Evolutionary conservation across 2,888 invertebrate genomes (phyloP).

Genomic region (Oscheius myriophilus): DNA sequence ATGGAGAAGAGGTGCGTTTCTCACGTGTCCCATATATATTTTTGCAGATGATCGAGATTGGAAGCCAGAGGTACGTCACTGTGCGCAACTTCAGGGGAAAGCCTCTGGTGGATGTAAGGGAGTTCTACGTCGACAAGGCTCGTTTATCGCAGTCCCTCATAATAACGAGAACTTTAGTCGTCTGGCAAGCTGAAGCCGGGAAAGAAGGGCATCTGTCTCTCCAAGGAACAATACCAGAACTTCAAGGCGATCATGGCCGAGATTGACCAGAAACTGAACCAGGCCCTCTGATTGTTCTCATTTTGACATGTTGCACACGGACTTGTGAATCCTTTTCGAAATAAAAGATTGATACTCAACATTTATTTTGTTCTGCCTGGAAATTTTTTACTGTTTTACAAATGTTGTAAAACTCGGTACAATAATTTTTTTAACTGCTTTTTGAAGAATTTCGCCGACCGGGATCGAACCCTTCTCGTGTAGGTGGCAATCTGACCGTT

Average conservation of each 20-base stretch:
- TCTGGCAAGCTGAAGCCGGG: conserved; percentile 61
- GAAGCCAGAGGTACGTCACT: conserved; percentile 51
- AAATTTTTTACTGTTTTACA: no score
- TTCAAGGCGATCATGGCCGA: conserved; percentile 50
- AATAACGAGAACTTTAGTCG: conserved; percentile 32
- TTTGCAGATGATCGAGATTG: conserved; percentile 58
- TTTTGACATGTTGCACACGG: no score
- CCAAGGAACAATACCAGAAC: conserved; percentile 54
- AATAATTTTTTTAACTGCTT: no score
- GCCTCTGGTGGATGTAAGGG: conserved; percentile 60
- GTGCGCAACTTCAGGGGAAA: conserved; percentile 57
- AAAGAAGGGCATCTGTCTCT: conserved; percentile 61
- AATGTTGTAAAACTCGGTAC: no score
- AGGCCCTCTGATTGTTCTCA: conserved; percentile 1
- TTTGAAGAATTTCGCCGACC: no score
- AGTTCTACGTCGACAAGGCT: conserved; percentile 64
- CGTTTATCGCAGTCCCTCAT: not conserved
- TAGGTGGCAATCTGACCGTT: no score
- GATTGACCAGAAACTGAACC: conserved; percentile 39
- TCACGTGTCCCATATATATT: not conserved
- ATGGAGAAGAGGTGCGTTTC: conserved; percentile 19
- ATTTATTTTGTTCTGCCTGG: no score
- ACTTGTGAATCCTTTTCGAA: no score
- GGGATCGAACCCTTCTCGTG: no score
- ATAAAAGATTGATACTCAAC: no score